Conservation (phyloP, 2,113 vertebrate species). For the Anguilla japonica region DNA sequence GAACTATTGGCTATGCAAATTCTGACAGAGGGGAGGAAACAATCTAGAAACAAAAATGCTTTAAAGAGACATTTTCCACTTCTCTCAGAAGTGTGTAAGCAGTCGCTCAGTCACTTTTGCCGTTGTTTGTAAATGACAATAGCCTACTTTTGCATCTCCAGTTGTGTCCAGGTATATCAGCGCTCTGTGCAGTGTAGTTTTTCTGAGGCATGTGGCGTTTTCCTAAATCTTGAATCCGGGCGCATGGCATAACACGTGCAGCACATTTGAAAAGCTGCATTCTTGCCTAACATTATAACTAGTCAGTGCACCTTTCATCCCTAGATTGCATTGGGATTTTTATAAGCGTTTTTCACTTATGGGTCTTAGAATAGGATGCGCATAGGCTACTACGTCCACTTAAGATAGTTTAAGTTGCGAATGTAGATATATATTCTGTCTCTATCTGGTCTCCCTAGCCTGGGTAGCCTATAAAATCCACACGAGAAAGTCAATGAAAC, state of each 20-base stretch:
- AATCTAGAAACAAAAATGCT: conserved; percentile 60
- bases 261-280: not conserved
- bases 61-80: conserved; percentile 74
- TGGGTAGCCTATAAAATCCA: not conserved
- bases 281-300: not conserved
- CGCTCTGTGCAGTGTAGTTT: not conserved
- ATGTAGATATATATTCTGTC: not conserved
- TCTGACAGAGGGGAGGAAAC: conserved; percentile 73
- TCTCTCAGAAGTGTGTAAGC: conserved; percentile 40
- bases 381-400: not conserved
- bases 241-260: not conserved
- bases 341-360: not conserved
- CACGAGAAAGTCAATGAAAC: not conserved
- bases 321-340: not conserved
- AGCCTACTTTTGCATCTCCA: not conserved
- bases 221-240: not conserved
- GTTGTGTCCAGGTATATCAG: conserved; percentile 2
- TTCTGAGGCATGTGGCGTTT: not conserved
- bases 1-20: conserved; percentile 95
- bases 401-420: not conserved
- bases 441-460: not conserved
- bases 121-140: not conserved
- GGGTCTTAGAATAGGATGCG: not conserved
- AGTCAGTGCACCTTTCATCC: not conserved
- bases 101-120: not conserved